Conservation (phyloP, 2,888 invertebrate species). For the Lutraria lutraria region DNA sequence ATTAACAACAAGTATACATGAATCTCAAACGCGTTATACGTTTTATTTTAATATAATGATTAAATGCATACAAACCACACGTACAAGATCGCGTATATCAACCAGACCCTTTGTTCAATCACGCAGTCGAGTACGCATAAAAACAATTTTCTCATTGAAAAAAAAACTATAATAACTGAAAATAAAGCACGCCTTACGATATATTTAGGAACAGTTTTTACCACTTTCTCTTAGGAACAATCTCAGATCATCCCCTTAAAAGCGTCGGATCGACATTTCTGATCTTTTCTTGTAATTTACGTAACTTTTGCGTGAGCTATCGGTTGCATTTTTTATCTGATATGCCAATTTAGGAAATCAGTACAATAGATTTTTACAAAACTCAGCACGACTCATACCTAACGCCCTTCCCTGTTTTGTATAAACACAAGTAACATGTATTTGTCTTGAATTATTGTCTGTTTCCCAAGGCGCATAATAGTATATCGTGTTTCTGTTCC, state of each 20-base stretch:
- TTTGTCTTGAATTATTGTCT: no score
- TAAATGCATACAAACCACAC: no score
- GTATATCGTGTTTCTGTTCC: no score
- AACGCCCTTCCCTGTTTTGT: neutral
- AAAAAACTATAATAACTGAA: slow-evolving; percentile 12
- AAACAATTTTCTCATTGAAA: neutral
- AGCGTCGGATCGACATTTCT: neutral
- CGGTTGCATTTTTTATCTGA: neutral
- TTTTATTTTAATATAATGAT: no score
- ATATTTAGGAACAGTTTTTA: neutral
- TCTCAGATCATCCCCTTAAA: neutral
- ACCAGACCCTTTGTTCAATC: neutral
- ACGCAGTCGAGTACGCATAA: neutral
- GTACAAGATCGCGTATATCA: neutral
- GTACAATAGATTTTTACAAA: neutral
- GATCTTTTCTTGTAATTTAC: neutral
- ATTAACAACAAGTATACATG: neutral
- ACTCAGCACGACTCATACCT: neutral
- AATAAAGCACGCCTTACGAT: neutral
- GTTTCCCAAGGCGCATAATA: no score
- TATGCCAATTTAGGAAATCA: neutral
- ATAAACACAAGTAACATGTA: neutral
- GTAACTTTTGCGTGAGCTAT: neutral
- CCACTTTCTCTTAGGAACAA: slow-evolving; percentile 4
- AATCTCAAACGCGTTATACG: no score